Conservation (phyloP, 1,140 invertebrate genomes). For the Musca domestica region DNA sequence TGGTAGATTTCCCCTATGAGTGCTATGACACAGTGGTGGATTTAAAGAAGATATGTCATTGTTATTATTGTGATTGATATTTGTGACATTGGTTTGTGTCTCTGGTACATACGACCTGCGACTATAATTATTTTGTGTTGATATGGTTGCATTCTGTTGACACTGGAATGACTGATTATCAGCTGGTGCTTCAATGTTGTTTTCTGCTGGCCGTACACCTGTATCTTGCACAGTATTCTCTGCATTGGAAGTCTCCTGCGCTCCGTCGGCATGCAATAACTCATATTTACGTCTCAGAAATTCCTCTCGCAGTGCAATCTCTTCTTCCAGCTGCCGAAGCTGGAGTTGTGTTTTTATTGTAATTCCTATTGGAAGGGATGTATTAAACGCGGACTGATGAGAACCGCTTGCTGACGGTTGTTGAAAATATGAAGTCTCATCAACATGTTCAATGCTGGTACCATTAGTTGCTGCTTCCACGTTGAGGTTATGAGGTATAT, state of each 20-base stretch:
- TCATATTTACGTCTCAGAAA: constrained; percentile 1
- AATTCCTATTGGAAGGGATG: not conserved
- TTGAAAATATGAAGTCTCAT: too few relatives aligned
- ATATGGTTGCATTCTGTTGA: not conserved
- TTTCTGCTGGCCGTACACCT: not conserved
- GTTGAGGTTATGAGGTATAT: not conserved
- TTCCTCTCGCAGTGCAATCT: not conserved
- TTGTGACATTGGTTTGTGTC: not conserved
- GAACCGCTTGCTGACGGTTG: not conserved
- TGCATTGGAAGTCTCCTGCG: too few relatives aligned
- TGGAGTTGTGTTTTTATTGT: not conserved
- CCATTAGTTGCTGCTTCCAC: not conserved
- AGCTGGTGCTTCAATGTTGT: not conserved
- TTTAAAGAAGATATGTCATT: not conserved
- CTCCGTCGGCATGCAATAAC: not conserved
- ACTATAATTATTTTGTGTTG: not conserved
- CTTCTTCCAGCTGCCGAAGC: not conserved
- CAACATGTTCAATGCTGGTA: not conserved
- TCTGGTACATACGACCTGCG: not conserved
- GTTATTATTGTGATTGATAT: too few relatives aligned
- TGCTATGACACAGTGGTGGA: not conserved
- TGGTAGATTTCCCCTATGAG: not conserved
- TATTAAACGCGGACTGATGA: not conserved
- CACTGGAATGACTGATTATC: not conserved
- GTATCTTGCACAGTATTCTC: not conserved